phyloP scores from a whole-genome alignment of 2,113 vertebrate species.

The Gymnarchus niloticus region DNA sequence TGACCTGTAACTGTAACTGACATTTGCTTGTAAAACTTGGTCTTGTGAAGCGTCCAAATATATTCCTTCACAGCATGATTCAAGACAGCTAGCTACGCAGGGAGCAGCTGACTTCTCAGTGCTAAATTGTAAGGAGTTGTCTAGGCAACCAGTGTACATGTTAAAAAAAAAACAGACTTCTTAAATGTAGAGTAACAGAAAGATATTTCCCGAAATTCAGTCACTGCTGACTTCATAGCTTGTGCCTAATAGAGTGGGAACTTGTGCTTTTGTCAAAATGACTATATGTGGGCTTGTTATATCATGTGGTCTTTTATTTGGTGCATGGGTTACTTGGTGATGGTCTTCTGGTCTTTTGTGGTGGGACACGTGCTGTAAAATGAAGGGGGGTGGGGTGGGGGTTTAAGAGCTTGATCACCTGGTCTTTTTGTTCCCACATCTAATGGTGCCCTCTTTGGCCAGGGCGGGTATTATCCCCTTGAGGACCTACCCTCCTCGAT shows the following conservation, averaged over 20 bases:
- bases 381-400: background rate
- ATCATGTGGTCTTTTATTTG: background rate
- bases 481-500: too few relatives aligned
- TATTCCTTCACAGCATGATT: conserved; percentile 3
- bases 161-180: background rate
- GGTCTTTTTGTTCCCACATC: too few relatives aligned
- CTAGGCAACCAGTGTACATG: background rate
- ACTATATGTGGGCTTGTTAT: background rate
- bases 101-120: background rate
- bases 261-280: background rate
- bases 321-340: background rate
- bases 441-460: too few relatives aligned
- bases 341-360: too few relatives aligned
- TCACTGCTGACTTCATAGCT: background rate
- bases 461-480: too few relatives aligned
- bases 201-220: background rate
- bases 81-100: background rate
- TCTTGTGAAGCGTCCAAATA: background rate
- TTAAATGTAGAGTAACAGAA: background rate
- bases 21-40: conserved; percentile 10
- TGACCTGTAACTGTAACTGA: conserved; percentile 11
- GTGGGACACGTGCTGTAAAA: too few relatives aligned
- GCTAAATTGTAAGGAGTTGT: background rate
- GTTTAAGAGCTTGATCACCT: too few relatives aligned
- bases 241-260: background rate